A percentile compares a stretch with the other conserved stretches of the same genome.
Conservation (phyloP, 2,113 vertebrate genomes). For the Fulica atra region DNA sequence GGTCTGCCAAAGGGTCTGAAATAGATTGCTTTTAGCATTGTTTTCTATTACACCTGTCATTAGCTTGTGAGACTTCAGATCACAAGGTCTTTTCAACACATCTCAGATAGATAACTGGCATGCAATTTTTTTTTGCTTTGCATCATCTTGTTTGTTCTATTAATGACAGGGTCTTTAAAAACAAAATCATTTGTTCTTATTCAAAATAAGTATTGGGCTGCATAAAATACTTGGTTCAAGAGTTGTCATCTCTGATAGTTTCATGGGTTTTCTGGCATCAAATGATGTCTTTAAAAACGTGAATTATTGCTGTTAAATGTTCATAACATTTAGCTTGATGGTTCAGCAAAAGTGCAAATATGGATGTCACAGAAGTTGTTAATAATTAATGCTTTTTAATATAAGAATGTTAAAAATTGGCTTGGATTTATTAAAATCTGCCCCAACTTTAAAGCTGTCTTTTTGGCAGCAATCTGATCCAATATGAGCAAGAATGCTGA, state of each 20-base stretch:
- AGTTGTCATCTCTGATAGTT: neutral
- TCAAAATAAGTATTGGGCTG: neutral
- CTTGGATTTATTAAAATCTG: slow-evolving; percentile 32
- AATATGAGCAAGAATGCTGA: neutral
- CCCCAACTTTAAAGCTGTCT: neutral
- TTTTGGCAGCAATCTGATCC: neutral
- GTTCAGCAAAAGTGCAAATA: neutral
- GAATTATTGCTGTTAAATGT: neutral
- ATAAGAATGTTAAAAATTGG: neutral
- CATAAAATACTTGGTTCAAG: neutral
- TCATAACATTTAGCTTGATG: neutral
- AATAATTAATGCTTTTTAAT: slow-evolving; percentile 26
- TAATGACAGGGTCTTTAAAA: neutral
- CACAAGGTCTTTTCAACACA: neutral
- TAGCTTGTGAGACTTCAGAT: neutral
- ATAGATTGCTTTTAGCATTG: neutral
- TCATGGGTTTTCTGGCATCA: neutral
- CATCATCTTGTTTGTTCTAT: neutral
- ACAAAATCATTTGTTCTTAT: neutral
- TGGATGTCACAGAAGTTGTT: neutral
- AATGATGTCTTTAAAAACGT: neutral
- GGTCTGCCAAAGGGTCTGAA: neutral
- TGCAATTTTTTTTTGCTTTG: neutral
- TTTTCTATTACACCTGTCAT: slow-evolving; percentile 37
- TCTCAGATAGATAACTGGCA: neutral